phyloP scores from a whole-genome alignment of 2,113 vertebrate species.

The Actinemys pallida region DNA sequence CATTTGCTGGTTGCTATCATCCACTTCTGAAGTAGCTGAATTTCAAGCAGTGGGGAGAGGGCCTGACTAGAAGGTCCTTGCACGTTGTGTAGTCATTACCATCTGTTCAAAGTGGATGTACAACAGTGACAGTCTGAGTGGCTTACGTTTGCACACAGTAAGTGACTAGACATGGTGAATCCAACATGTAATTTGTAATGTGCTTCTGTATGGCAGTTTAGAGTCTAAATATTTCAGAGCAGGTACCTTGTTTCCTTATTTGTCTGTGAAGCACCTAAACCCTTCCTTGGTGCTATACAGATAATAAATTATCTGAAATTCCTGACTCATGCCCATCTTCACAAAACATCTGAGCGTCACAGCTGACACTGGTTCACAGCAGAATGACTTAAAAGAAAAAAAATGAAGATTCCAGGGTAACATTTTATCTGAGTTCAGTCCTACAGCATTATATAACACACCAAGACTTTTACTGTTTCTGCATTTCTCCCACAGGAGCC shows the following conservation, averaged over 20 bases:
- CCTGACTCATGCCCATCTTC: background rate
- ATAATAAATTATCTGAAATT: background rate
- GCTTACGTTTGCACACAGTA: background rate
- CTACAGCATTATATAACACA: accelerated
- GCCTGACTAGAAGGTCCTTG: background rate
- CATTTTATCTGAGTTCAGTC: background rate
- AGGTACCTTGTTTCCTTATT: background rate
- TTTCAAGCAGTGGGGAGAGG: background rate
- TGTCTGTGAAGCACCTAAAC: background rate
- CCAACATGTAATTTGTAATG: background rate
- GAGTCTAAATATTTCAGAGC: background rate
- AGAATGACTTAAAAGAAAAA: background rate
- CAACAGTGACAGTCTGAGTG: background rate
- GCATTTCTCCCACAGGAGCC: background rate
- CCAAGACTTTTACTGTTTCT: background rate
- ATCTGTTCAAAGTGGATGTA: background rate
- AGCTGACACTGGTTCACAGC: background rate
- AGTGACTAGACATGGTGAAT: background rate
- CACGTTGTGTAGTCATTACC: background rate
- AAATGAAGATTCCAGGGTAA: background rate
- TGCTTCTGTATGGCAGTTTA: background rate
- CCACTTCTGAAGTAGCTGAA: background rate
- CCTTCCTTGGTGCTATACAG: background rate
- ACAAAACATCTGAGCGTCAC: background rate
- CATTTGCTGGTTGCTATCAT: background rate